Conservation (phyloP, 2,888 invertebrate species). For the Panzeria rudis region DNA sequence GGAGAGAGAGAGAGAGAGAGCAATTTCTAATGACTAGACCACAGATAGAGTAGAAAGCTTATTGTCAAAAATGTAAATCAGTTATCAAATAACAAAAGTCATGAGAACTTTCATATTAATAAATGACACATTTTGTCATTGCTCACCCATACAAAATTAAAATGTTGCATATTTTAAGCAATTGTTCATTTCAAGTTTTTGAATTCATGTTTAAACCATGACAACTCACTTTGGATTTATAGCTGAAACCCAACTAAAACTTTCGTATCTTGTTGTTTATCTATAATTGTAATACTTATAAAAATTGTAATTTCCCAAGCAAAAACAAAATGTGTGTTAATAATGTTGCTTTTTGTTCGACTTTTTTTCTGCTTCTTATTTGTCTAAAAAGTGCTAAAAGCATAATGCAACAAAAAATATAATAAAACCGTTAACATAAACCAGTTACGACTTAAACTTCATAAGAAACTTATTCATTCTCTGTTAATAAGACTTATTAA, state of each 20-base stretch:
- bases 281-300: neutral
- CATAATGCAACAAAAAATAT: conserved; percentile 37
- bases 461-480: conserved; percentile 49
- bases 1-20: too few relatives aligned
- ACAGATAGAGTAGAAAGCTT: neutral
- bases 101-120: neutral
- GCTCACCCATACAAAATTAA: neutral
- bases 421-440: conserved; percentile 66
- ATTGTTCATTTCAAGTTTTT: neutral
- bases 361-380: neutral
- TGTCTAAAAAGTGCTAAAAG: conserved; percentile 56
- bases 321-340: conserved; percentile 22
- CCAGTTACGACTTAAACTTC: conserved; percentile 61
- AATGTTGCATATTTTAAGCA: neutral
- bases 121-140: conserved; percentile 2
- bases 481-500: conserved; percentile 43
- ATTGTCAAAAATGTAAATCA: neutral
- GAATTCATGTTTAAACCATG: neutral
- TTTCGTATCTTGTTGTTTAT: neutral
- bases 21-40: too few relatives aligned
- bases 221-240: neutral
- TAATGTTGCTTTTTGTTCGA: conserved; percentile 29
- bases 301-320: conserved; percentile 11
- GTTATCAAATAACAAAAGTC: neutral
- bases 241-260: neutral